These are phyloP conservation scores for Acleris sparsana DNA, from an alignment of 2,888 invertebrate species.

Conservation along the genomic window DNA sequence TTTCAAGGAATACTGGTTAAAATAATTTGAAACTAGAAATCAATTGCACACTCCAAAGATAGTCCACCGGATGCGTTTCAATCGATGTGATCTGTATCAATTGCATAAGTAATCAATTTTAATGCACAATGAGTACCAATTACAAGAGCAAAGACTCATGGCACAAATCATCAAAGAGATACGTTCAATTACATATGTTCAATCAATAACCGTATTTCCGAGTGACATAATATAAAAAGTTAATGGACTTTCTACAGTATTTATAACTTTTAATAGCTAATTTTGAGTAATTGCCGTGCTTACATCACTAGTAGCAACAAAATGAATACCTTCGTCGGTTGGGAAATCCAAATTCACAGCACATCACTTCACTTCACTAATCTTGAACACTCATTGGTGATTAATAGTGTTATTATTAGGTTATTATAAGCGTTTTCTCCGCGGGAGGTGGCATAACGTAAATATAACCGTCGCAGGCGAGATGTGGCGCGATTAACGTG, in stretches of 20 bases:
- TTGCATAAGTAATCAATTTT: conserved; percentile 14
- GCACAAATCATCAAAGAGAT: not conserved
- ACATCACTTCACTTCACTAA: conserved; percentile 35
- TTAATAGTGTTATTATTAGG: conserved; percentile 58
- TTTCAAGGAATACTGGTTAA: no score
- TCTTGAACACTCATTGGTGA: conserved; percentile 41
- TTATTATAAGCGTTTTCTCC: conserved; percentile 51
- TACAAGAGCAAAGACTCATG: conserved; percentile 15
- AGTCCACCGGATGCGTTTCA: conserved; percentile 6
- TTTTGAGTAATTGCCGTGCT: conserved; percentile 22
- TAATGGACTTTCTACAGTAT: conserved; percentile 31
- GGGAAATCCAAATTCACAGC: conserved; percentile 34
- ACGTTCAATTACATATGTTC: conserved; percentile 13
- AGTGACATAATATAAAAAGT: conserved; percentile 21
- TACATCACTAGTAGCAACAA: conserved; percentile 19
- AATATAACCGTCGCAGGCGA: conserved; percentile 32
- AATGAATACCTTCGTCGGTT: conserved; percentile 21
- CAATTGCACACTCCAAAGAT: no score
- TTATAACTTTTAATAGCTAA: conserved; percentile 24
- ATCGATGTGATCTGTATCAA: not conserved
- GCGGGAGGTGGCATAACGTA: conserved; percentile 55
- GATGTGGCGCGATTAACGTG: conserved; percentile 42
- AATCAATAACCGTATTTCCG: conserved; percentile 22
- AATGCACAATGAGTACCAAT: conserved; percentile 25
- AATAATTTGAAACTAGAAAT: no score